Evolutionary conservation across 2,888 invertebrate genomes (phyloP).

Genomic region (Eledona agricola): DNA sequence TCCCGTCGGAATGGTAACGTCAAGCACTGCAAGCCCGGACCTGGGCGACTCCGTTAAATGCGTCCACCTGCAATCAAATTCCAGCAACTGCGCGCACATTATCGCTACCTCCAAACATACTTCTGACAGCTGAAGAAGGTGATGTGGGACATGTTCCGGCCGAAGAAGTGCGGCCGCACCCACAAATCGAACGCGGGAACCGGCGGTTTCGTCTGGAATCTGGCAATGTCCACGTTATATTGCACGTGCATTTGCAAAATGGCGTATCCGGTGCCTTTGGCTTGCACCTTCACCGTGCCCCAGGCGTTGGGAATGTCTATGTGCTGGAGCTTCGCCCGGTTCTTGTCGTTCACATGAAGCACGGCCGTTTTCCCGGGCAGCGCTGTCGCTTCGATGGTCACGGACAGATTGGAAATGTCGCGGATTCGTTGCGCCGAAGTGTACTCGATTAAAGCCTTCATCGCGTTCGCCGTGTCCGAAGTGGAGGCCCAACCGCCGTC

Average conservation of each 20-base stretch:
- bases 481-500: constrained; percentile 74
- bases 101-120: no score
- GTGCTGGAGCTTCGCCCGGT: constrained; percentile 80
- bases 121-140: constrained; percentile 86
- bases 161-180: constrained; percentile 79
- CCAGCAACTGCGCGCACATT: no score
- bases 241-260: constrained; percentile 92
- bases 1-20: constrained; percentile 88
- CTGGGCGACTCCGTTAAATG: constrained; percentile 79
- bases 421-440: constrained; percentile 85
- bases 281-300: constrained; percentile 93
- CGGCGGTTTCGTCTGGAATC: constrained; percentile 87
- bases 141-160: constrained; percentile 94
- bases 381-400: constrained; percentile 87
- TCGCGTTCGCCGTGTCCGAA: constrained; percentile 85
- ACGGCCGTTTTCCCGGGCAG: constrained; percentile 71
- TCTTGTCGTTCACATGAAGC: constrained; percentile 76
- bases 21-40: constrained; percentile 88
- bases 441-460: constrained; percentile 90
- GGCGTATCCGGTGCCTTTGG: constrained; percentile 93
- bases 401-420: constrained; percentile 78
- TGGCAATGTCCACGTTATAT: constrained; percentile 86
- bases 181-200: constrained; percentile 80
- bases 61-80: constrained; percentile 73
- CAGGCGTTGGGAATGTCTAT: constrained; percentile 90